Base-by-base conservation (phyloP, 2,113 vertebrate species). In the Hassar affinis region DNA sequence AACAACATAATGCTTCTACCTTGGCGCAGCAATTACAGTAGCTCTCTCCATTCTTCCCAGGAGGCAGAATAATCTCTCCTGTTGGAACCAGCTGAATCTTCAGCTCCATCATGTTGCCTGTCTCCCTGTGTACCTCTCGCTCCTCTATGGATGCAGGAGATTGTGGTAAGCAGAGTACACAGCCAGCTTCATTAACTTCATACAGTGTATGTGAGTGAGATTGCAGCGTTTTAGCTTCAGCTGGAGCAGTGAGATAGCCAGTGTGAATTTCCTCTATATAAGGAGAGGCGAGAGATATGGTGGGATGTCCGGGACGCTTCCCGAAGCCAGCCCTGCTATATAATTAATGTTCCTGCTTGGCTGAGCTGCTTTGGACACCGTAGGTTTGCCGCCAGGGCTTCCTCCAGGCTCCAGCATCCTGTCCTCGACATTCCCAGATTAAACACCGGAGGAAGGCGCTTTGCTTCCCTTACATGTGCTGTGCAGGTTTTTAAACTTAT, bases 381-480 rank as follows among this genome's bases (percentile, higher is more conserved):
- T 76, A 79, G 85, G 85, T 57, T 80, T 84, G 75, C 83, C 56
- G 71, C 80, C 83, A 88, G 82, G 62, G 91, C 85, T 92, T 92
- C 91, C 91, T 93, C 86, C 75, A 45, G 49, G 69, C 88, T 82
- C 61, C 74, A 82, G 92, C 89, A 92, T 95, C 93, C 93, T 94
- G 93, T 86, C 83, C 81, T 79, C 78, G 86, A 92, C 89, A 89
- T 92, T 92, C 85, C 59, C 87, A 80, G 87, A 61, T 72, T 88
- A 89, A 85, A 90, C 89, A 85, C 90, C 77, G 49, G 84, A 33
- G 45, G 56, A 90, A 83, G 27, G 61, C 49, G 62, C 52, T 82
- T 69, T 25, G 38, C 82, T 87, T 91, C 87, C 90, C 84, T 71
- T 85, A 69, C 76, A 89, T 79, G 86, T 52, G 78, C 81, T 75